Conservation (phyloP, 2,888 invertebrate genomes). For the Corythucha ciliata region DNA sequence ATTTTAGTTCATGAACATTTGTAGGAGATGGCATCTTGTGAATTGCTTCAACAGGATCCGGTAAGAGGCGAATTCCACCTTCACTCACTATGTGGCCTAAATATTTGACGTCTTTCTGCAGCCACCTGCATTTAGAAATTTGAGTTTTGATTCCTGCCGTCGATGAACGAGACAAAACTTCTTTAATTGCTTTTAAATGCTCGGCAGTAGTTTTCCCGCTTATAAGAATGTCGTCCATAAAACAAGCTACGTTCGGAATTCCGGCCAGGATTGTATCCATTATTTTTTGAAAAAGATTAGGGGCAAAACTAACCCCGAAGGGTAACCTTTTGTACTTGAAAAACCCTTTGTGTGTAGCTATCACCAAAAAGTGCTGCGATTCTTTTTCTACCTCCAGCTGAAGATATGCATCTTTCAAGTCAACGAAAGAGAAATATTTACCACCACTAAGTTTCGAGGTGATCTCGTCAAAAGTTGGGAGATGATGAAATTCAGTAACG, state of each 20-base stretch:
- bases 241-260: not conserved
- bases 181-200: constrained; percentile 2
- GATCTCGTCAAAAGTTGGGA: no score
- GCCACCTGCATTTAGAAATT: constrained; percentile 9
- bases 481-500: no score
- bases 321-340: constrained; percentile 3
- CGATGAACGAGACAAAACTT: not conserved
- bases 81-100: constrained; percentile 12
- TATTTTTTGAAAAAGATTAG: constrained; percentile 10
- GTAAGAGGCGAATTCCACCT: constrained; percentile 5
- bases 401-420: no score
- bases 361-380: not conserved
- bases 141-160: not conserved
- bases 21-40: constrained; percentile 15
- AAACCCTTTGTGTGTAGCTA: constrained; percentile 2
- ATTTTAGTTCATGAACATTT: constrained; percentile 18
- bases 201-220: not conserved
- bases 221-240: constrained; percentile 17
- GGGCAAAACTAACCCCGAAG: constrained; percentile 12
- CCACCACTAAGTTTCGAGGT: no score
- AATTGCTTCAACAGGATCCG: constrained; percentile 9
- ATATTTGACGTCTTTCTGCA: not conserved
- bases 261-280: constrained; percentile 18
- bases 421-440: no score
- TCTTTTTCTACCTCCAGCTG: constrained; percentile 7